Base-by-base conservation (phyloP, 2,888 invertebrate genomes). In the Scaptomyza cyrtandrae region DNA sequence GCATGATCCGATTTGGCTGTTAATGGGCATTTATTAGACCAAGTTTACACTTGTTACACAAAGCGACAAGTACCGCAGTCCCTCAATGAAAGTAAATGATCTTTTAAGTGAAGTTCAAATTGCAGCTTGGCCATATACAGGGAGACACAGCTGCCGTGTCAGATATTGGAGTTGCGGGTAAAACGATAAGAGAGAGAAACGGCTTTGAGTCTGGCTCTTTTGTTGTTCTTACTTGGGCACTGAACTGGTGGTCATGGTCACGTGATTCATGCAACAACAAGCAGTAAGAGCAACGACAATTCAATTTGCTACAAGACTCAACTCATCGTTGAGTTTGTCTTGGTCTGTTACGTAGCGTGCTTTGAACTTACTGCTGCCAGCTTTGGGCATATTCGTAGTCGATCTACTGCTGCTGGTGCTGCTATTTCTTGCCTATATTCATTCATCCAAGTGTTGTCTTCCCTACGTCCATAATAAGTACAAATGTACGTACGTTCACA, bases 181-280 rank as follows among this genome's bases (percentile, higher is more conserved):
- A 55, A 50, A 39, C 37, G 39, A 39, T 39, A 39, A 45, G 44
- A 45, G 24, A 45, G 50, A 37, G 66, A 24, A 24, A 59, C 43
- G 33, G 52, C 52, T 44, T 44, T 16, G 44, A 65, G 76, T 69
- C 66, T 67, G 63, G 63, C 71, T 71, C 73, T 72, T 67, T 70
- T 78, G 80, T 75, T 69, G 68, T 78, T 80, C 75, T 75, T 80
- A 78, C 77, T 71, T 79, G 74, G 78, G 60, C 78, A 78, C 54
- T 72, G 77, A 66, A 66, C 14, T 41, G 66, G 68, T 78, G 87
- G 90, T 91, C 89, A 91, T 90, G 91, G 90, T 91, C 90, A 91
- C 88, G 83, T 91, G 90, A 90, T 88, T 91, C 79, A 86, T 79
- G 86, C 86, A 75, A 78, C 78, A 87, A 52, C 74, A 79, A 64